Percentiles rank a stretch among this genome's conserved stretches.
Conservation (phyloP, 2,113 vertebrate species). For the Echinops telfairi region DNA sequence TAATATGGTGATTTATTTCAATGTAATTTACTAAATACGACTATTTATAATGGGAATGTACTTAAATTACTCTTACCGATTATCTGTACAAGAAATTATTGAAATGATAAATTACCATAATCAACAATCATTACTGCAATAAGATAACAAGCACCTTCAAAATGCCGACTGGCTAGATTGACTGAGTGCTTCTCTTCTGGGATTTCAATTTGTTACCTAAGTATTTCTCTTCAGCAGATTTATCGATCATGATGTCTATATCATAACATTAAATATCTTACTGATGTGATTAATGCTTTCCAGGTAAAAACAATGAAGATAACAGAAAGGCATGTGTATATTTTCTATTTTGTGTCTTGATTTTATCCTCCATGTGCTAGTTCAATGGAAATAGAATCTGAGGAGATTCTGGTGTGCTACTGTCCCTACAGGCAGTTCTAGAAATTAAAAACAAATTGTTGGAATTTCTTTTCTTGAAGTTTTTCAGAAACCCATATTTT, state of each 20-base stretch:
- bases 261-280: conserved; percentile 25
- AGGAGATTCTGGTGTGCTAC: not conserved
- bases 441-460: not conserved
- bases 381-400: not conserved
- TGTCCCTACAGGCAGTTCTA: not conserved
- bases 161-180: conserved; percentile 80
- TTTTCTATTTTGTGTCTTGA: conserved; percentile 26
- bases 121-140: conserved; percentile 87
- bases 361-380: not conserved
- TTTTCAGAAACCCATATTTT: not conserved
- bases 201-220: conserved; percentile 54
- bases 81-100: conserved; percentile 87
- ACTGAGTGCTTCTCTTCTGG: conserved; percentile 63
- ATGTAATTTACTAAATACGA: conserved; percentile 88
- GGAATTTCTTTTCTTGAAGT: not conserved
- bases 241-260: conserved; percentile 35
- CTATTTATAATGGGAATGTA: conserved; percentile 85
- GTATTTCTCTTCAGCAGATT: conserved; percentile 51
- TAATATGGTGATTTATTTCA: conserved; percentile 90
- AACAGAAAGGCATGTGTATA: not conserved
- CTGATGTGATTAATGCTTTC: not conserved
- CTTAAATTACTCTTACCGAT: conserved; percentile 86
- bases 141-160: conserved; percentile 84
- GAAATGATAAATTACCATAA: conserved; percentile 88
- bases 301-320: conserved; percentile 28